phyloP scores from a whole-genome alignment of 1,140 invertebrate species.

The Trachymyrmex cornetzi region DNA sequence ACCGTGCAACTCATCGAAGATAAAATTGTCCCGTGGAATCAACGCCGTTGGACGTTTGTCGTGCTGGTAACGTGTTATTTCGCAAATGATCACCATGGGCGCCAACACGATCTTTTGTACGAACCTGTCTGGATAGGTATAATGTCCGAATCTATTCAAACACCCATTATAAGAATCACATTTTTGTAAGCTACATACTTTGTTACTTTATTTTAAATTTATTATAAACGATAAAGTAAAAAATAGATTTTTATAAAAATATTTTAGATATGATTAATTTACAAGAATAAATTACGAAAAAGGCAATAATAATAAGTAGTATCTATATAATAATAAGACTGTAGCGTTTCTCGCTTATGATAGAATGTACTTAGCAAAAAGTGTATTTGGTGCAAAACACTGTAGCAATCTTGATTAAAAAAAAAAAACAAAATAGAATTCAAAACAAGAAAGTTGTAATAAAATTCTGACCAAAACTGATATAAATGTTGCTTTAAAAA shows the following conservation, averaged over 20 bases:
- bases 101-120: not conserved
- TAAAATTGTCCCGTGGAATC: conserved; percentile 53
- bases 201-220: not conserved
- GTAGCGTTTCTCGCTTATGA: not conserved
- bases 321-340: not conserved
- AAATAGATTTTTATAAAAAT: not conserved
- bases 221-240: not conserved
- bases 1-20: conserved; percentile 52
- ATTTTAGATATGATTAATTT: not conserved
- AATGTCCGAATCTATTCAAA: not conserved
- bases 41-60: conserved; percentile 36
- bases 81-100: conserved; percentile 28
- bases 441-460: not conserved
- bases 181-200: not conserved
- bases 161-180: not conserved
- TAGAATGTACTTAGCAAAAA: not conserved
- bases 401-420: not conserved
- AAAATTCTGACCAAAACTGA: not conserved
- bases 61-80: conserved; percentile 29
- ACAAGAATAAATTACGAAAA: not conserved
- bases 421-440: not conserved
- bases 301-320: not conserved
- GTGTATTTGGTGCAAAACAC: not conserved
- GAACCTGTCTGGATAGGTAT: not conserved
- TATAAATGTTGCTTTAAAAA: not conserved